Percentiles rank a stretch among this genome's conserved stretches.
Conservation (phyloP, 2,888 invertebrate species). For the Drosophila percnosoma region DNA sequence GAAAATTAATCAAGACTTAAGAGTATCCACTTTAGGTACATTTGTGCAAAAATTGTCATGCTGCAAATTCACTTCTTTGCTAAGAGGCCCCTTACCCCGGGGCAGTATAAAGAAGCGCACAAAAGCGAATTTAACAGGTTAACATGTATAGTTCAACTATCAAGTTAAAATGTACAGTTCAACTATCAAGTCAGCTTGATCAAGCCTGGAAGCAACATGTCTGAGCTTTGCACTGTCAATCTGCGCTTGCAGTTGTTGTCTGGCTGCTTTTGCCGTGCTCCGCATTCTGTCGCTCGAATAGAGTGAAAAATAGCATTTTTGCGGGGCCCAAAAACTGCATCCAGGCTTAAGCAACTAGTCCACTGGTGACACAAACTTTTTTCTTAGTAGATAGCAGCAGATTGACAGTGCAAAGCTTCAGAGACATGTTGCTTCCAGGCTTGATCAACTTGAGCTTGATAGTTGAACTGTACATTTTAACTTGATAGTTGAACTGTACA, state of each 20-base stretch:
- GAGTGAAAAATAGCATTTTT: constrained; percentile 77
- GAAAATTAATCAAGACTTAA: not conserved
- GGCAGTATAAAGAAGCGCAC: not conserved
- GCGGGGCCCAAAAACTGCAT: constrained; percentile 49
- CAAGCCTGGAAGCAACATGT: constrained; percentile 23
- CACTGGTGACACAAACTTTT: constrained; percentile 19
- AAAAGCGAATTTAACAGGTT: constrained; percentile 38
- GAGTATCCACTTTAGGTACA: not conserved
- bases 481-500: constrained; percentile 32
- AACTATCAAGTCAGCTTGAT: no score
- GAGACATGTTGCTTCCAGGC: constrained; percentile 22
- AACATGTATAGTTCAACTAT: constrained; percentile 29
- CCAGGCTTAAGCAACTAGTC: constrained; percentile 26
- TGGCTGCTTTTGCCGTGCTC: constrained; percentile 32
- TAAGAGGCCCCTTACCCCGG: not conserved
- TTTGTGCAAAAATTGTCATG: not conserved
- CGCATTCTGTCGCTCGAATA: constrained; percentile 71
- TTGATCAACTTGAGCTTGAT: constrained; percentile 35
- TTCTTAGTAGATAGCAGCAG: constrained; percentile 34
- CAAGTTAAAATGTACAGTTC: no score
- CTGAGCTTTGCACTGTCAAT: constrained; percentile 52
- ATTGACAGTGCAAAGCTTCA: constrained; percentile 53
- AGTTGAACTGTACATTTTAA: constrained; percentile 34
- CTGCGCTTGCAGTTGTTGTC: constrained; percentile 36
- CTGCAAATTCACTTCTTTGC: not conserved